Evolutionary conservation across 2,113 vertebrate species (phyloP), one percentile per base, ranked within the genome.

Genomic region (Pagrus major): DNA sequence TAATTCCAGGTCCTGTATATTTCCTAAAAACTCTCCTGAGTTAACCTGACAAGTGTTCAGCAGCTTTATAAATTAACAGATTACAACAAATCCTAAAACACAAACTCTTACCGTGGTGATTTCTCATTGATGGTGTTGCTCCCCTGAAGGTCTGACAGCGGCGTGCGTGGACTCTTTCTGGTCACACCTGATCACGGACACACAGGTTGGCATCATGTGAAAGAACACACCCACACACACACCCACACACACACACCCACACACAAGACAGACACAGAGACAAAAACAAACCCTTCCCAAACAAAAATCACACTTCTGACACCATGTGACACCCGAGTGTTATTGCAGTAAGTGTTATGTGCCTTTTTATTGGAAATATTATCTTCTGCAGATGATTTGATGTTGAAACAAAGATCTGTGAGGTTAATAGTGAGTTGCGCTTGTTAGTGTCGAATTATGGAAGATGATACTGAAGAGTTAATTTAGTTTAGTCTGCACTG

Each of bases 141-240:
- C 61, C 97, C 97, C 85, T 99, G 98, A 25, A 98, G 95, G 92
- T 98, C 97, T 2, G 98, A 99, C 71, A 98, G 96, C 0, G 97
- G 97, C 0, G 96, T 96, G 21, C 97, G 95, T 0, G 97, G 97
- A 90, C 91, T 96, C 91, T 94, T 98, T 49, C 97, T 93, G 81
- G 94, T 92, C 91, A 96, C 95, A 96, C 94, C 98, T 99, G 95
- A 89, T 76, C 78, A 70, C 61, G 76, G 55, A 91, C 71, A 86
- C 64, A 94, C 70, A 78, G 16, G 74, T 78, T 44, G 65, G 71
- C 63, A 51, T 77, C 16, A 42, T 3, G 58, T 72, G 49, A 82
- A 55, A 76, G 41, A 71, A 65, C 21, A 79, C 39, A 67, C 2
- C 60, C 21, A 69, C 35, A 55, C 52, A 55, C 39, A 64, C 44